These are phyloP conservation scores for Podocnemis expansa DNA, from an alignment of 2,113 vertebrate species.

Conservation along the genomic window DNA sequence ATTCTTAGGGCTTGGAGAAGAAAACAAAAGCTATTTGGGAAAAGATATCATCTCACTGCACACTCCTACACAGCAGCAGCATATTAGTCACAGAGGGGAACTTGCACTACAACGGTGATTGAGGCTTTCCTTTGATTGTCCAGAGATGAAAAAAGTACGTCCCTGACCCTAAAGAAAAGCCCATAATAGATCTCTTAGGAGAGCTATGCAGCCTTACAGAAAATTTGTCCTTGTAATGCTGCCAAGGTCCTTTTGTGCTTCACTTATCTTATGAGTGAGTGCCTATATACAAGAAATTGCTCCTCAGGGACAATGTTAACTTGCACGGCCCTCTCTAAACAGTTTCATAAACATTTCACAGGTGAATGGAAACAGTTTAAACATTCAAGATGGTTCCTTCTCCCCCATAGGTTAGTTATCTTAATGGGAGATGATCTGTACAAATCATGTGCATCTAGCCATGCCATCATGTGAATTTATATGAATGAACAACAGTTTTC, in stretches of 20 bases:
- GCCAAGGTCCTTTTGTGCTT: background rate
- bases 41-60: background rate
- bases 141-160: background rate
- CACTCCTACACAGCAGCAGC: background rate
- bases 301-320: background rate
- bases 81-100: background rate
- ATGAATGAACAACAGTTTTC: background rate
- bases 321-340: background rate
- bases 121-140: background rate
- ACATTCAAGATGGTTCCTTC: background rate
- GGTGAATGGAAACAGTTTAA: background rate
- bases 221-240: background rate
- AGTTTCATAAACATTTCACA: background rate
- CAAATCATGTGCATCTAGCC: background rate
- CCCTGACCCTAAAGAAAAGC: background rate
- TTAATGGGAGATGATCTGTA: background rate
- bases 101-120: background rate
- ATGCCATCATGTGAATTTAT: background rate
- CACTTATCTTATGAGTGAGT: constrained; percentile 1
- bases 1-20: background rate
- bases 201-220: background rate
- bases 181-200: background rate
- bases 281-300: background rate
- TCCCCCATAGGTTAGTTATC: background rate
- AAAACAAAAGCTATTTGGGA: background rate